These are phyloP conservation scores for Drosophila algonquin DNA, from an alignment of 2,888 invertebrate species.

Conservation along the genomic window DNA sequence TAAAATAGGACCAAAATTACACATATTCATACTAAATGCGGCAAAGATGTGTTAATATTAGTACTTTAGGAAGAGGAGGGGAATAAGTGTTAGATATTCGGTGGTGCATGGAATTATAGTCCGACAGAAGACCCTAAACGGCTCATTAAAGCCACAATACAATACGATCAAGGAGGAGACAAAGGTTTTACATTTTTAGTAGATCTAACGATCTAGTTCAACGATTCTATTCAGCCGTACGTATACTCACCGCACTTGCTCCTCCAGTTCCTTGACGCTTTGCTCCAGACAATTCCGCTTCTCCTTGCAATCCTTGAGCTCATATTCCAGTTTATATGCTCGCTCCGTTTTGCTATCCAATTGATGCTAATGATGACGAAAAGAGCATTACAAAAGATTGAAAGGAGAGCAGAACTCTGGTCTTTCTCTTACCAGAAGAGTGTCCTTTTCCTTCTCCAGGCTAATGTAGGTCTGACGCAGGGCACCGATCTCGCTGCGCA, in stretches of 20 bases:
- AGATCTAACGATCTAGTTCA: too few species aligned
- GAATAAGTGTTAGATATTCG: too few species aligned
- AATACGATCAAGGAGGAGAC: too few species aligned
- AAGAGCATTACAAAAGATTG: neutral
- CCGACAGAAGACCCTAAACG: too few species aligned
- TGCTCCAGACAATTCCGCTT: constrained; percentile 85
- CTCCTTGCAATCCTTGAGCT: constrained; percentile 86
- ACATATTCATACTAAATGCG: too few species aligned
- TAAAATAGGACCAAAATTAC: constrained; percentile 13
- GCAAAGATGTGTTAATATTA: too few species aligned
- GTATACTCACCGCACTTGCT: constrained; percentile 85
- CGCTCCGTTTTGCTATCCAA: constrained; percentile 90
- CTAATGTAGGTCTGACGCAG: constrained; percentile 87
- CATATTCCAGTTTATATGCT: constrained; percentile 87
- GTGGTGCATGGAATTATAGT: too few species aligned
- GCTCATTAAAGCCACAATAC: too few species aligned
- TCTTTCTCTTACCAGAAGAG: constrained; percentile 84
- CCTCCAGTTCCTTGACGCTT: constrained; percentile 86
- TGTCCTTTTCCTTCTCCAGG: constrained; percentile 90
- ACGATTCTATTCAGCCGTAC: neutral
- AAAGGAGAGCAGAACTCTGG: neutral
- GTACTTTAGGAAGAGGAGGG: too few species aligned
- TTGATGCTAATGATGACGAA: constrained; percentile 84
- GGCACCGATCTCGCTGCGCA: constrained; percentile 87
- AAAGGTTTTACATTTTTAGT: too few species aligned